Base-by-base conservation (phyloP, 2,113 vertebrate species). In the Tamias sibiricus region DNA sequence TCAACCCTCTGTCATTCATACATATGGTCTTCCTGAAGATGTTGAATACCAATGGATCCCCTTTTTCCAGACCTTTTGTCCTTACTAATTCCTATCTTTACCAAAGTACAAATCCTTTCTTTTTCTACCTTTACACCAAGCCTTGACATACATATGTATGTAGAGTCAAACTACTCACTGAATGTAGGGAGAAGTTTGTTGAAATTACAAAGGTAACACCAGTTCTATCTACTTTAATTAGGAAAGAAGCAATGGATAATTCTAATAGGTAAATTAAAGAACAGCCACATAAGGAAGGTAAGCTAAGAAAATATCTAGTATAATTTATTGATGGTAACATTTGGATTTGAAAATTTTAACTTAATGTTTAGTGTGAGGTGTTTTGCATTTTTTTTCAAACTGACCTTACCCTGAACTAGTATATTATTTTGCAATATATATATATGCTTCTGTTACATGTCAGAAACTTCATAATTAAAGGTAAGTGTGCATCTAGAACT, bases 111-210 rank as follows among this genome's bases (percentile, higher is more conserved):
- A 30, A 42, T 52, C 28, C 19, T 30, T 68, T 47, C 14, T 77
- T 14, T 77, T 88, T 79, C 77, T 80, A 47, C 44, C 20, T 74
- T 68, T 66, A 62, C 35, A 66, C 14, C 24, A 83, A 37, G 35
- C n/a, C 72, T 37, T 32, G n/a, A 81, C 26, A 62, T 47, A 47
- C 16, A 40, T 54, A 47, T 80, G 20, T 49, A 74, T 8, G 2
- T 19, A 88, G 47, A 84, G 30, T 77, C 49, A 92, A 92, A 79
- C 26, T 77, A 95, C 17, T 94, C 66, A 87, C 17, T 88, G 12
- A 95, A 91, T 64, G 0, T 22, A 93, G 30, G 37, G 47, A 54
- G 5, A 54, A 32, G 66, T 75, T 42, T 83, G 35, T 80, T 95
- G 81, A 42, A 42, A 86, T 52, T 86, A 93, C 86, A 76, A 92